Conservation (phyloP, 2,888 invertebrate genomes). For the Pyrrhia umbra region DNA sequence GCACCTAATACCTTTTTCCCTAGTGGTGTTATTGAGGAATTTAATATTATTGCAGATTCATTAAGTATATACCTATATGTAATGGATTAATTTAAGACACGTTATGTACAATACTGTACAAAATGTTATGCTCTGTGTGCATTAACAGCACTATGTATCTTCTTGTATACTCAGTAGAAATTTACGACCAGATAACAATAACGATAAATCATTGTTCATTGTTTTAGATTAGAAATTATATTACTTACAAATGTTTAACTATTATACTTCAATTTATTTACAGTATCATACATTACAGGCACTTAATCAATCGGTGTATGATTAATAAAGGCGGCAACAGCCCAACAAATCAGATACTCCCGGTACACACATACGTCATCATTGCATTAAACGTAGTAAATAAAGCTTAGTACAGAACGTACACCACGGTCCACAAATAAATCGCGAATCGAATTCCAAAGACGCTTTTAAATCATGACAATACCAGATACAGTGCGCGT, state of each 20-base stretch:
- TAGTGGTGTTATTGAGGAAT: no score
- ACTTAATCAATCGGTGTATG: constrained; percentile 50
- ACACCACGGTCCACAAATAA: constrained; percentile 72
- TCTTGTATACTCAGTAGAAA: constrained; percentile 22
- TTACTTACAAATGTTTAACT: constrained; percentile 42
- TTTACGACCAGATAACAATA: constrained; percentile 44
- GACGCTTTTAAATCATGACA: constrained; percentile 83
- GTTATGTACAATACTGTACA: neutral
- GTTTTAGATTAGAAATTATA: constrained; percentile 53
- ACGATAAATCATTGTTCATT: constrained; percentile 43
- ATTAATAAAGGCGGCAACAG: constrained; percentile 48
- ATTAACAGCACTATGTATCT: constrained; percentile 23
- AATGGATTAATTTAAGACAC: neutral
- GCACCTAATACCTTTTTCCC: no score
- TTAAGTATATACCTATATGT: neutral
- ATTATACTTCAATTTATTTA: constrained; percentile 39
- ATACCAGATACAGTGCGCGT: constrained; percentile 83
- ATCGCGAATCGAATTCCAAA: constrained; percentile 79
- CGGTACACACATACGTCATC: constrained; percentile 46
- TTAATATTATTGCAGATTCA: no score
- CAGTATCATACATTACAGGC: constrained; percentile 37
- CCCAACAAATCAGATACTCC: constrained; percentile 49
- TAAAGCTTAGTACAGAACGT: constrained; percentile 66
- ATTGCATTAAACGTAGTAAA: constrained; percentile 54
- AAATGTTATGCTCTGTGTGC: neutral